Conservation (phyloP, 2,797 vertebrate species). For the Cetoscarus ocellatus region DNA sequence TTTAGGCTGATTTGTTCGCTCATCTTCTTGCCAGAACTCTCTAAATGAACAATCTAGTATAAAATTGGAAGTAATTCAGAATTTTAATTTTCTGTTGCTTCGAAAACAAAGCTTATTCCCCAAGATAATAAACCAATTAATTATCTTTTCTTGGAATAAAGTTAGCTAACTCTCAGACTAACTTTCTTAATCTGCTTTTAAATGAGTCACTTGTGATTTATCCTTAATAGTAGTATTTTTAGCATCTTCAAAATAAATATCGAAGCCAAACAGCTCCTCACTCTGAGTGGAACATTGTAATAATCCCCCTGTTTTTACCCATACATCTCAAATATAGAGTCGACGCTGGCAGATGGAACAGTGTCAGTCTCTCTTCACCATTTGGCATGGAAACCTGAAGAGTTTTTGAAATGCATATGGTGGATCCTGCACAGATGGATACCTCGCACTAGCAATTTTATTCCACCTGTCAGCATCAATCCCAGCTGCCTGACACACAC, state of each 20-base stretch:
- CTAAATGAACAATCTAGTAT: too few species aligned
- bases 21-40: too few species aligned
- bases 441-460: constrained; percentile 51
- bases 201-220: background rate
- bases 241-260: constrained; percentile 13
- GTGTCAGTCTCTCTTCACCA: constrained; percentile 52
- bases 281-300: constrained; percentile 33
- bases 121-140: too few species aligned
- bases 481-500: constrained; percentile 34
- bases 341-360: constrained; percentile 51
- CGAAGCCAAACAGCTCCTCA: constrained; percentile 26
- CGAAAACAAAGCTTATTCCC: too few species aligned
- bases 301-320: constrained; percentile 33
- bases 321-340: constrained; percentile 25
- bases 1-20: too few species aligned
- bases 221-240: constrained; percentile 4
- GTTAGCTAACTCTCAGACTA: background rate
- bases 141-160: too few species aligned
- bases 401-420: constrained; percentile 66
- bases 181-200: background rate
- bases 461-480: constrained; percentile 67
- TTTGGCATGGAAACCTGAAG: constrained; percentile 47
- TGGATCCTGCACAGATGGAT: constrained; percentile 66
- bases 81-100: too few species aligned
- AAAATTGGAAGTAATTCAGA: too few species aligned